Conservation (phyloP, 2,888 invertebrate genomes). For the Drosophila paucipuncta region DNA sequence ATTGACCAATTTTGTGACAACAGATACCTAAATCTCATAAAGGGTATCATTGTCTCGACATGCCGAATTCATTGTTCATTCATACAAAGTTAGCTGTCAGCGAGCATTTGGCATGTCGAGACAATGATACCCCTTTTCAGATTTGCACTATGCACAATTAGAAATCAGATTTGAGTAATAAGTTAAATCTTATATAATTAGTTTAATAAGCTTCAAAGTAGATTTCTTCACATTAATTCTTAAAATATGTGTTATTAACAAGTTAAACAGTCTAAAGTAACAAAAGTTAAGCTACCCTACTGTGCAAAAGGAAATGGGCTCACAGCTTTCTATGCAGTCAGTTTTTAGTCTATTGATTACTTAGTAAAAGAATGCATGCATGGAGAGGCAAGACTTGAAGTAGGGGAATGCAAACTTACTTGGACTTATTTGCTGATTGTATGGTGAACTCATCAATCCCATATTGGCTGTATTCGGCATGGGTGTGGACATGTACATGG, state of each 20-base stretch:
- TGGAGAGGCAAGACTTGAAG: neutral
- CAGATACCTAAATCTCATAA: too few relatives aligned
- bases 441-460: slow-evolving; percentile 75
- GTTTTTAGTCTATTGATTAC: too few relatives aligned
- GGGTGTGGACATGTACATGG: slow-evolving; percentile 85
- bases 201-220: neutral
- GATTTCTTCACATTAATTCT: neutral
- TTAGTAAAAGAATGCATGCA: neutral
- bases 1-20: too few relatives aligned
- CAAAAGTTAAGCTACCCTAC: too few relatives aligned
- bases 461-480: slow-evolving; percentile 63
- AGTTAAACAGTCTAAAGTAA: neutral
- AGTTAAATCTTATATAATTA: neutral
- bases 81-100: too few relatives aligned
- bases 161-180: neutral
- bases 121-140: neutral
- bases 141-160: too few relatives aligned
- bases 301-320: too few relatives aligned
- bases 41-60: too few relatives aligned
- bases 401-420: slow-evolving; percentile 77
- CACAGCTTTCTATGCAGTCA: too few relatives aligned
- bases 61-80: too few relatives aligned
- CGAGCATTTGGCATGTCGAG: neutral
- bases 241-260: neutral
- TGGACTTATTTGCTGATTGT: slow-evolving; percentile 84